Base-by-base conservation (phyloP, 2,113 vertebrate genomes). In the Clarias batrachus region DNA sequence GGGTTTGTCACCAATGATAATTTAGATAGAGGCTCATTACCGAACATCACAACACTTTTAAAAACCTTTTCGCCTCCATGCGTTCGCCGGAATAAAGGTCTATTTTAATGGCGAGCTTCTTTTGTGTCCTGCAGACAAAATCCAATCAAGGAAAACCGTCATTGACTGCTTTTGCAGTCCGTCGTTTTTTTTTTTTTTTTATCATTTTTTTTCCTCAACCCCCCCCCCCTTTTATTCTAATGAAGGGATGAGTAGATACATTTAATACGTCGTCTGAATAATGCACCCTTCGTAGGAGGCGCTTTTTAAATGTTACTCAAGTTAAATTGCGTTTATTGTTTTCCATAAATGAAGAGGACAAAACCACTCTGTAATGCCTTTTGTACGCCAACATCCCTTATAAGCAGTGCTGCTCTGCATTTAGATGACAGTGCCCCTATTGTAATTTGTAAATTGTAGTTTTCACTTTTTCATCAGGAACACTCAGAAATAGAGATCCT, bases 1-100 rank as follows among this genome's bases (percentile, higher is more conserved):
- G 97, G 97, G 97, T 99, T 99, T 99, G 97, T 98, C 97, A 98
- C 97, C 97, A 97, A 96, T 98, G 97, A 99, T 99, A 97, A 98
- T 98, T 98, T 97, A 97, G 97, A 98, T 97, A 97, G 96, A 98
- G 97, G 96, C 96, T 98, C 97, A 99, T 99, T 99, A 98, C 97
- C 95, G 97, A 97, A 97, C 97, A 98, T 97, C 97, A 99, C 97
- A 98, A 98, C 97, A 98, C 97, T 98, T 97, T 97, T 96, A 96
- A 97, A 97, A 96, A 91, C 91, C 96, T 95, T 97, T 97, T 97
- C 92, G 93, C 96, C 95, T 96, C 95, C 95, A 93, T 95, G 93
- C 94, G 88, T 90, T 83, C 3, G 70, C 89, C 92, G 91, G 96
- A 97, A 97, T 96, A 97, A 97, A 98, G 97, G 97, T 97, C 97